phyloP scores from a whole-genome alignment of 2,797 vertebrate genomes.

The Tenualosa ilisha region DNA sequence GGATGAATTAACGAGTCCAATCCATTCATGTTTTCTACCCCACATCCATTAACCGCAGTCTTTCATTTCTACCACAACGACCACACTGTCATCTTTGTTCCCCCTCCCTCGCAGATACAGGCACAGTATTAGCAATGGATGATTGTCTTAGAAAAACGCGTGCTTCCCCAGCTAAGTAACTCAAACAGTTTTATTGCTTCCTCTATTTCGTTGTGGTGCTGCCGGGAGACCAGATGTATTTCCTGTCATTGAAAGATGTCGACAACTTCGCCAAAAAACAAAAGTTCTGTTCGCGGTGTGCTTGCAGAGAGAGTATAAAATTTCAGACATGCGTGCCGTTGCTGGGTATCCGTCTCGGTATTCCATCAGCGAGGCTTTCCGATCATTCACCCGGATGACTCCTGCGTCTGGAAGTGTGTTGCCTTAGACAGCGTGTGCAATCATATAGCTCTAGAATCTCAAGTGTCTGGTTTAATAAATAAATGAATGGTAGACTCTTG shows the following conservation, averaged over 20 bases:
- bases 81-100: conserved; percentile 31
- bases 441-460: background rate
- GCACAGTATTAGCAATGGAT: background rate
- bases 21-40: background rate
- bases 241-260: conserved; percentile 38
- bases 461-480: background rate
- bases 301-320: conserved; percentile 7
- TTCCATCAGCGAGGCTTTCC: background rate
- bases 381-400: background rate
- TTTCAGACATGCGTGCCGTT: conserved; percentile 2
- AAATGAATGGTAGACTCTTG: background rate
- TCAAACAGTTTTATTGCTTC: conserved; percentile 38
- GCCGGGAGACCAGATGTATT: conserved; percentile 38
- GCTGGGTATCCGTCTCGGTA: background rate
- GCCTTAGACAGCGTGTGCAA: background rate
- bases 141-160: background rate
- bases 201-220: conserved; percentile 27
- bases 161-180: conserved; percentile 12
- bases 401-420: background rate
- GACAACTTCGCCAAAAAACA: conserved; percentile 28
- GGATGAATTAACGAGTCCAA: conserved; percentile 24
- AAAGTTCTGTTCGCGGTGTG: conserved; percentile 6
- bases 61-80: conserved; percentile 6
- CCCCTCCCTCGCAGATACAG: background rate
- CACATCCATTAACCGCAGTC: conserved; percentile 22